phyloP scores from a whole-genome alignment of 1,140 invertebrate species.

The Drosophila ohnishii region DNA sequence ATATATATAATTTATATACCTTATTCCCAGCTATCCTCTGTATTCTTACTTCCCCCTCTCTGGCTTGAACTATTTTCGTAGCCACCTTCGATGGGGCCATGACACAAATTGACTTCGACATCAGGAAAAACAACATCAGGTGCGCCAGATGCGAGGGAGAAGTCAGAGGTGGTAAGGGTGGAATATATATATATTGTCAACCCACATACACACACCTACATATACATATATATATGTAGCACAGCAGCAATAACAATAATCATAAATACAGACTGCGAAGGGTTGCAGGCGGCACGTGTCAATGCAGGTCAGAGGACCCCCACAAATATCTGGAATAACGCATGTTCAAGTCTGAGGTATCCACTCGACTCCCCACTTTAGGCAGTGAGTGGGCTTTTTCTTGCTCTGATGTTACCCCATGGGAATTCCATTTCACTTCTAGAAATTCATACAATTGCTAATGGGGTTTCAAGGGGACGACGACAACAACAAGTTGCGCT shows the following conservation, averaged over 20 bases:
- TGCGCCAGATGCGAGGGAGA: conserved; percentile 4
- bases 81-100: conserved; percentile 25
- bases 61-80: conserved; percentile 22
- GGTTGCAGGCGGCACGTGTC: conserved; percentile 37
- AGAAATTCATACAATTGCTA: conserved; percentile 22
- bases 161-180: conserved; percentile 6
- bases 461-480: conserved; percentile 27
- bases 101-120: conserved; percentile 68
- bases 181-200: background rate
- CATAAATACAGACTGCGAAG: conserved; percentile 55
- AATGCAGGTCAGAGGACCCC: conserved; percentile 24
- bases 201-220: background rate
- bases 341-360: conserved; percentile 32
- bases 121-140: conserved; percentile 29
- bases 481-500: conserved; percentile 10
- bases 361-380: conserved; percentile 37
- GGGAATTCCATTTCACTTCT: conserved; percentile 18
- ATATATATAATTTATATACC: background rate
- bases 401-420: conserved; percentile 19
- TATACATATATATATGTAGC: conserved; percentile 15
- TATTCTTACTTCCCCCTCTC: background rate
- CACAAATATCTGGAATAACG: conserved; percentile 22
- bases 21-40: background rate
- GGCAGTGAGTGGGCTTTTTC: conserved; percentile 29
- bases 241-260: conserved; percentile 60